Evolutionary conservation across 2,888 invertebrate genomes (phyloP).

Genomic region (Rotaria socialis): DNA sequence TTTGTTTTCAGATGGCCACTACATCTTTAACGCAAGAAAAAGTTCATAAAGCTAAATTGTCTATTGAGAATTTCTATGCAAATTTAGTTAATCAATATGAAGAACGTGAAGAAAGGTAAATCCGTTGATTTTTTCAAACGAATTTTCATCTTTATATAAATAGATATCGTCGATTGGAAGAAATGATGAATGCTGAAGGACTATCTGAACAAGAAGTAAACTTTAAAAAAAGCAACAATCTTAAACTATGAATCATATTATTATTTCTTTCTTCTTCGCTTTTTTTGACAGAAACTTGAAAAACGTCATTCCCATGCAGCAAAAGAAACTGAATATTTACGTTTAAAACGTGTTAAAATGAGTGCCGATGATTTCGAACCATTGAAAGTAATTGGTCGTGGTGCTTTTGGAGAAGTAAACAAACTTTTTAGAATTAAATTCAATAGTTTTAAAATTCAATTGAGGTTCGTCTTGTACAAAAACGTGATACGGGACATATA

Average conservation of each 20-base stretch:
- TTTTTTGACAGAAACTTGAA: conserved; percentile 69
- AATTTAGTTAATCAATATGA: conserved; percentile 95
- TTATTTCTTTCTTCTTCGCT: not conserved
- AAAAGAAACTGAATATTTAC: conserved; percentile 95
- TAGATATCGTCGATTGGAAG: conserved; percentile 75
- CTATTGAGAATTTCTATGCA: conserved; percentile 96
- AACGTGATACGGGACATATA: conserved; percentile 97
- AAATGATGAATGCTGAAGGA: conserved; percentile 89
- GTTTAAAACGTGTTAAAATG: conserved; percentile 86
- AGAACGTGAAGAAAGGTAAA: conserved; percentile 64
- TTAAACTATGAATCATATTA: not conserved
- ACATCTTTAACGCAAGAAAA: conserved; percentile 68
- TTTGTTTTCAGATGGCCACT: conserved; percentile 30
- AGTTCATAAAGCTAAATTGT: conserved; percentile 94
- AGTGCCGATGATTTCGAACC: conserved; percentile 98
- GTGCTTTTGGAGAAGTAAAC: conserved; percentile 43
- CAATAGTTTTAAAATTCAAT: not conserved
- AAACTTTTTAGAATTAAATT: not conserved
- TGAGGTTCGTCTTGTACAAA: conserved; percentile 86
- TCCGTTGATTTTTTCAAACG: not conserved
- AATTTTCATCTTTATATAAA: not conserved
- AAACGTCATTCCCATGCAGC: conserved; percentile 89
- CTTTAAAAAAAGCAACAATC: not conserved
- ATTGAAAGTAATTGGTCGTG: conserved; percentile 59
- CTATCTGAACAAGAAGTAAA: conserved; percentile 75